These are phyloP conservation scores for Sogatella furcifera DNA, from an alignment of 1,140 invertebrate species.

Conservation along the genomic window DNA sequence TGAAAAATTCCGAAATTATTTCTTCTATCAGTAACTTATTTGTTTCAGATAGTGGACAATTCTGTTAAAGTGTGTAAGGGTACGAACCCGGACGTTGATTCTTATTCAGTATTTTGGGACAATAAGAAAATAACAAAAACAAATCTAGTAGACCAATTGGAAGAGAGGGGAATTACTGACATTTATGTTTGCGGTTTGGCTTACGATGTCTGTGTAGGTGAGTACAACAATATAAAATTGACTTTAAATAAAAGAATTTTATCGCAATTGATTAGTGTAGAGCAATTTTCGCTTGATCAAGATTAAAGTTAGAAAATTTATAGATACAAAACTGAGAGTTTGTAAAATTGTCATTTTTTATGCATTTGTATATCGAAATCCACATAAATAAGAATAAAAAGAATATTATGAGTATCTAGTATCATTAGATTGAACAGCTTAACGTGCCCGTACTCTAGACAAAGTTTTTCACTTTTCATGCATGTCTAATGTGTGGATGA, in stretches of 20 bases:
- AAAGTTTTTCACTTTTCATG: too few species aligned
- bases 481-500: too few species aligned
- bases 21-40: background rate
- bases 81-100: conserved; percentile 88
- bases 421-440: too few species aligned
- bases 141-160: conserved; percentile 67
- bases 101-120: conserved; percentile 97
- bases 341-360: too few species aligned
- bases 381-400: too few species aligned
- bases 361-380: too few species aligned
- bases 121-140: conserved; percentile 87
- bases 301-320: background rate
- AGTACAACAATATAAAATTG: conserved; percentile 24
- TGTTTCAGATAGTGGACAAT: conserved; percentile 28
- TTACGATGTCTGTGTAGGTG: conserved; percentile 92
- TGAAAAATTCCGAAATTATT: background rate
- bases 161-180: conserved; percentile 71
- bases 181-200: conserved; percentile 93
- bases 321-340: too few species aligned
- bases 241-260: too few species aligned
- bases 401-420: too few species aligned
- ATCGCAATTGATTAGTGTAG: too few species aligned
- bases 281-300: background rate
- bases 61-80: conserved; percentile 86
- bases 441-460: background rate